Percentiles rank a stretch among this genome's conserved stretches.
These are phyloP conservation scores for Pristionchus mayeri DNA, from an alignment of 2,888 invertebrate species.

Conservation along the genomic window DNA sequence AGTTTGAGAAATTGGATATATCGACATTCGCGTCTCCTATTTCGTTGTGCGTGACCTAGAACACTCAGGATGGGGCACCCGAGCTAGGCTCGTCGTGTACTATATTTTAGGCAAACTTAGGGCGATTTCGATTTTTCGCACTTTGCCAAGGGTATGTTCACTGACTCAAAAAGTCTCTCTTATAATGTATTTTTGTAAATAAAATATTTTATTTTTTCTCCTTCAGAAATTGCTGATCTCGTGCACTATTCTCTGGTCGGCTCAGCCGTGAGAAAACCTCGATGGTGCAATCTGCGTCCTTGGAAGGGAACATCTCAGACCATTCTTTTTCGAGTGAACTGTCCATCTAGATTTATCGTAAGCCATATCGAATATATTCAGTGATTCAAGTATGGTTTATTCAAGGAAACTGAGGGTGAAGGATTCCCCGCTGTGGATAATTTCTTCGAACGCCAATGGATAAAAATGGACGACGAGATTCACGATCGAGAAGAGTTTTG, in stretches of 20 bases:
- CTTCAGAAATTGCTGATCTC: conserved; percentile 57
- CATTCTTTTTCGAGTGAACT: conserved; percentile 66
- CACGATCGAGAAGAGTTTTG: conserved; percentile 64
- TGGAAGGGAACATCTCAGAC: conserved; percentile 60
- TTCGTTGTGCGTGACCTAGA: no score
- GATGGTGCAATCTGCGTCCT: conserved; percentile 56
- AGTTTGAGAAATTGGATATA: no score
- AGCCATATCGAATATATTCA: conserved; percentile 46
- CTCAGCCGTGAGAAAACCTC: conserved; percentile 54
- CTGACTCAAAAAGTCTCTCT: no score
- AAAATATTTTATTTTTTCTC: no score
- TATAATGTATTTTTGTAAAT: no score
- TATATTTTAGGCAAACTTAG: no score
- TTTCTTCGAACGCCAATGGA: conserved; percentile 65
- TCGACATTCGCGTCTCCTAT: no score
- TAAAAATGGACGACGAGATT: conserved; percentile 53
- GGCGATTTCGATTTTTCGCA: no score
- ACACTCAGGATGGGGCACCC: no score
- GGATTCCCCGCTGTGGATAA: conserved; percentile 57
- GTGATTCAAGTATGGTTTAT: background rate
- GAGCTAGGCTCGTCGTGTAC: no score
- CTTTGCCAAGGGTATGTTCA: no score
- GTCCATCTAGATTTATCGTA: conserved; percentile 63
- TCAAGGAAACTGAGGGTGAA: conserved; percentile 58
- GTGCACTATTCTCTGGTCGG: conserved; percentile 61